Evolutionary conservation across 2,113 vertebrate species (phyloP).

Genomic region (Pterophyllum scalare): DNA sequence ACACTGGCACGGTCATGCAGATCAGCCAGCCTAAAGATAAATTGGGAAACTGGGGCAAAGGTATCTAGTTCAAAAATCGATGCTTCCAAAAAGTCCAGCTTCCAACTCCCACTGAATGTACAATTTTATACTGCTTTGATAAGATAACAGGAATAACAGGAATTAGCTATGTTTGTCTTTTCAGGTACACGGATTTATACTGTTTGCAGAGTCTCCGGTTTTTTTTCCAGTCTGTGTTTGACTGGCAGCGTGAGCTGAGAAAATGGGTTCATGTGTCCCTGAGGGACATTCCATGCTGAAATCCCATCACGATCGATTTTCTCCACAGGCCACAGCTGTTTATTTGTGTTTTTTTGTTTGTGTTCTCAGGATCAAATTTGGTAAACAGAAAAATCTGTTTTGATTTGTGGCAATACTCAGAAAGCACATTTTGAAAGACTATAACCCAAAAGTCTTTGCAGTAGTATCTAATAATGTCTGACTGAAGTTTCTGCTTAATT

Average conservation of each 20-base stretch:
- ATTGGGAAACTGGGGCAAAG: conserved; percentile 67
- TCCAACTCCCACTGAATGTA: not conserved
- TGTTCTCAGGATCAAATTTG: not conserved
- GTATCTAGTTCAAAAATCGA: not conserved
- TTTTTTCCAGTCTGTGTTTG: conserved; percentile 57
- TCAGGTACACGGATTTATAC: not conserved
- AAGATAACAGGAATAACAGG: conserved; percentile 12
- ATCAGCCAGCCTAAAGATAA: conserved; percentile 1
- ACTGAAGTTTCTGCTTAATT: not conserved
- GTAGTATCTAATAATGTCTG: not conserved
- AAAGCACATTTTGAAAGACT: not conserved
- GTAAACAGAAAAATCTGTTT: not conserved
- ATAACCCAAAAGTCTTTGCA: not conserved
- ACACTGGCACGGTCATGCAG: not conserved
- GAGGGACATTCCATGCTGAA: not conserved
- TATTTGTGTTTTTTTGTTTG: not conserved
- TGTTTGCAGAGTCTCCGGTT: not conserved
- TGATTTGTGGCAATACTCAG: not conserved
- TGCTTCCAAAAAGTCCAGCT: not conserved
- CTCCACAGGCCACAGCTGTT: not conserved
- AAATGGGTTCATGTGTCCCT: conserved; percentile 37
- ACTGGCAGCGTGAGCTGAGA: conserved; percentile 31
- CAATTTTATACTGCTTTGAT: not conserved
- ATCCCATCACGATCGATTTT: not conserved
- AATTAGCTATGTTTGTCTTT: not conserved